These are phyloP conservation scores for Heterocephalus glaber DNA, from an alignment of 2,113 vertebrate genomes.

Conservation along the genomic window DNA sequence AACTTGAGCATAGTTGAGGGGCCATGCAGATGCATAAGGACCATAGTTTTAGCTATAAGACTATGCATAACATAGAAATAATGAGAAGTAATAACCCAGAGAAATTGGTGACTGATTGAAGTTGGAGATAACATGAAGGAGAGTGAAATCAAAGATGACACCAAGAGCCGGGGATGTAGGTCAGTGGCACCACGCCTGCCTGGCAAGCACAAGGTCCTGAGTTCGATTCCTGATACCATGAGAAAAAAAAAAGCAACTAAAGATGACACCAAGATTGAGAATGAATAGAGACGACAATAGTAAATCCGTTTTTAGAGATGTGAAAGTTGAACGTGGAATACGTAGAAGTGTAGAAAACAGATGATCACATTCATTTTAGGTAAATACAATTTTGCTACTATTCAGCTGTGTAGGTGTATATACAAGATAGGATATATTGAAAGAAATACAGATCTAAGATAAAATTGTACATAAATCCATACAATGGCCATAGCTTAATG, in stretches of 20 bases:
- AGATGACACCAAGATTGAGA: neutral
- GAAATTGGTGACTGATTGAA: neutral
- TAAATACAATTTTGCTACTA: neutral
- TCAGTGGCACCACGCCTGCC: too few species aligned
- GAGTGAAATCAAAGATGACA: neutral
- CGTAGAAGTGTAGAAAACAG: neutral
- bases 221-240: too few species aligned
- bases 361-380: neutral
- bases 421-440: neutral
- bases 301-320: neutral
- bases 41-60: neutral
- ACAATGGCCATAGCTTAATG: neutral
- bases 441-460: neutral
- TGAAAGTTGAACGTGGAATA: neutral
- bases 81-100: neutral
- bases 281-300: neutral
- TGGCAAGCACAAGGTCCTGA: too few species aligned
- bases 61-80: neutral
- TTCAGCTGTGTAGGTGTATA: neutral
- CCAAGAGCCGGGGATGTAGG: neutral
- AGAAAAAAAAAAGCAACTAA: neutral
- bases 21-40: neutral
- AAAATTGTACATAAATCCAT: neutral
- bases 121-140: neutral
- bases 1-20: neutral